Conservation (phyloP, 2,113 vertebrate genomes). For the Poicephalus gulielmi region DNA sequence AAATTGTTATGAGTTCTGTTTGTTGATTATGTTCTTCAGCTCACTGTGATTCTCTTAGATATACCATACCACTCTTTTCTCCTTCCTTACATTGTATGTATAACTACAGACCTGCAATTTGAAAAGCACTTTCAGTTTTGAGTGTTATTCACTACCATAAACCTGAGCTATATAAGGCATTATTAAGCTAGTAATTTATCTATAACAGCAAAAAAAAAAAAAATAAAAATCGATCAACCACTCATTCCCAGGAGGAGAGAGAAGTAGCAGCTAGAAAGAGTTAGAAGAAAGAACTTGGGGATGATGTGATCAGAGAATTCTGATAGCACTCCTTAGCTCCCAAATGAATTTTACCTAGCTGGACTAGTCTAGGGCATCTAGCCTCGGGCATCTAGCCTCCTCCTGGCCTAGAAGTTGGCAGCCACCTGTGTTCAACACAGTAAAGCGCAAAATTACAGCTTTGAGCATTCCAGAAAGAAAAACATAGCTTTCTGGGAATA, state of each 20-base stretch:
- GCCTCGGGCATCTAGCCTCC: neutral
- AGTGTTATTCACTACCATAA: neutral
- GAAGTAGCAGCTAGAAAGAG: neutral
- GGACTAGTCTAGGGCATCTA: neutral
- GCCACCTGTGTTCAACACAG: neutral
- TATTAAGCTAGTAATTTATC: neutral
- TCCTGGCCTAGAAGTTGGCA: neutral
- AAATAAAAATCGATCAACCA: neutral
- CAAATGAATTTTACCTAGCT: neutral
- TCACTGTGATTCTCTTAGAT: neutral
- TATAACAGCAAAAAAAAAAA: neutral
- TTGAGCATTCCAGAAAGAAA: neutral
- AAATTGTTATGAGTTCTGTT: neutral
- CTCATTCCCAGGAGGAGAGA: neutral
- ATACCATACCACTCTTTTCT: neutral
- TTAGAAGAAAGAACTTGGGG: neutral
- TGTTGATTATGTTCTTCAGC: neutral
- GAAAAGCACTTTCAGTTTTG: neutral
- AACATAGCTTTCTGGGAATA: neutral
- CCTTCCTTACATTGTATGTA: neutral
- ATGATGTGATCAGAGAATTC: neutral
- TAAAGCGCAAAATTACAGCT: neutral
- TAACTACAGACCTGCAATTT: neutral
- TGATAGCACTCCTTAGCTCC: neutral
- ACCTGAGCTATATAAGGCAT: neutral